Conservation (phyloP, 2,797 vertebrate genomes). For the Carapus acus region DNA sequence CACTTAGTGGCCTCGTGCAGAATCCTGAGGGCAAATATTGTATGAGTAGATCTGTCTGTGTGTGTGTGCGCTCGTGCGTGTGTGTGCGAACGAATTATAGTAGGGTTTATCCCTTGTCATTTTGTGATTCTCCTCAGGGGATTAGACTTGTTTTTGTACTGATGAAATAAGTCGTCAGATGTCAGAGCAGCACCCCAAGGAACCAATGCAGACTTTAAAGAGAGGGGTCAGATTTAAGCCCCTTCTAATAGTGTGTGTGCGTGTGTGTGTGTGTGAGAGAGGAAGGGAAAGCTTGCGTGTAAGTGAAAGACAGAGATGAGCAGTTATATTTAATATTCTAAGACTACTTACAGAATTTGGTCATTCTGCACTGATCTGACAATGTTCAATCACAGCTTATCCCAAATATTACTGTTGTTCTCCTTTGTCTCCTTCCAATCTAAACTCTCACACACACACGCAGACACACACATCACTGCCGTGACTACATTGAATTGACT, state of each 20-base stretch:
- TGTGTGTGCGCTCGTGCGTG: conserved; percentile 9
- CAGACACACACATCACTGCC: conserved; percentile 17
- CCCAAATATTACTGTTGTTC: conserved; percentile 65
- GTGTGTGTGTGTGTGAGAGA: conserved; percentile 28
- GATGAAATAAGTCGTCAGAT: conserved; percentile 77
- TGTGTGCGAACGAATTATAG: conserved; percentile 34
- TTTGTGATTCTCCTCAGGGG: conserved; percentile 63
- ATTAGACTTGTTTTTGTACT: conserved; percentile 73
- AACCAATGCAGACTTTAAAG: conserved; percentile 69
- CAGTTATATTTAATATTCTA: conserved; percentile 66
- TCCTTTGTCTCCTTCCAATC: conserved; percentile 55
- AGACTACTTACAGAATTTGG: conserved; percentile 66
- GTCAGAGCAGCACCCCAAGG: conserved; percentile 68
- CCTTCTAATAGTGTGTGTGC: conserved; percentile 22
- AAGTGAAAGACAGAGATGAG: conserved; percentile 23
- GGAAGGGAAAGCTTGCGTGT: conserved; percentile 21
- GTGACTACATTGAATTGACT: background rate
- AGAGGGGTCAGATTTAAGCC: conserved; percentile 63
- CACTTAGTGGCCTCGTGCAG: conserved; percentile 46
- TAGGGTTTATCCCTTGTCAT: conserved; percentile 65
- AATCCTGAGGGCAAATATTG: conserved; percentile 21
- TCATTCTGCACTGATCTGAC: conserved; percentile 67
- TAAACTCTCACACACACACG: conserved; percentile 46
- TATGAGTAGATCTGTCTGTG: conserved; percentile 33
- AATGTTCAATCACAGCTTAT: conserved; percentile 70